Percentiles rank a stretch among this genome's conserved stretches.
Evolutionary conservation across 2,113 vertebrate species (phyloP).

Genomic region (Phalacrocorax carbo): DNA sequence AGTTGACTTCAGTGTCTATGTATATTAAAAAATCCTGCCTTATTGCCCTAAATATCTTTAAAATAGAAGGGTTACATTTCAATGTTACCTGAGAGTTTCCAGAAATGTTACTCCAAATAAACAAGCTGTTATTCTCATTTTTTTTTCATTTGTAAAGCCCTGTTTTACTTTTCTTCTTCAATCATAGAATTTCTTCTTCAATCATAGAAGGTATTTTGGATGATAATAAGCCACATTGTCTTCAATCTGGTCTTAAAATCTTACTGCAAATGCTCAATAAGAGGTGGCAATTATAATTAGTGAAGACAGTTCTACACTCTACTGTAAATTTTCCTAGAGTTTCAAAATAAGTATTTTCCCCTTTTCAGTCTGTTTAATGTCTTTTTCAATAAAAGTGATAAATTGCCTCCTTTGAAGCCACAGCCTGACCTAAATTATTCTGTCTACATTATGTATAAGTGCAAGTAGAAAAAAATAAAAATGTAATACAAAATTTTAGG

Average conservation of each 20-base stretch:
- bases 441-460: conserved; percentile 5
- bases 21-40: background rate
- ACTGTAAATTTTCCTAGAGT: background rate
- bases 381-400: background rate
- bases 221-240: background rate
- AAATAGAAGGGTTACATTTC: background rate
- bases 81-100: background rate
- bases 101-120: background rate
- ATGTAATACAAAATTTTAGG: background rate
- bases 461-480: background rate
- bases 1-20: background rate
- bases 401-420: conserved; percentile 24
- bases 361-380: conserved; percentile 7
- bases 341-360: conserved; percentile 14
- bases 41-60: background rate
- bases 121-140: background rate
- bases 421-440: conserved; percentile 33
- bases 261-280: conserved; percentile 1
- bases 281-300: background rate
- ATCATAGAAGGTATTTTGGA: background rate
- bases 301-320: background rate
- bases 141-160: background rate
- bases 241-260: background rate
- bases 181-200: background rate
- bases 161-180: background rate